phyloP scores from a whole-genome alignment of 2,888 invertebrate genomes.

The Tachina grossa region DNA sequence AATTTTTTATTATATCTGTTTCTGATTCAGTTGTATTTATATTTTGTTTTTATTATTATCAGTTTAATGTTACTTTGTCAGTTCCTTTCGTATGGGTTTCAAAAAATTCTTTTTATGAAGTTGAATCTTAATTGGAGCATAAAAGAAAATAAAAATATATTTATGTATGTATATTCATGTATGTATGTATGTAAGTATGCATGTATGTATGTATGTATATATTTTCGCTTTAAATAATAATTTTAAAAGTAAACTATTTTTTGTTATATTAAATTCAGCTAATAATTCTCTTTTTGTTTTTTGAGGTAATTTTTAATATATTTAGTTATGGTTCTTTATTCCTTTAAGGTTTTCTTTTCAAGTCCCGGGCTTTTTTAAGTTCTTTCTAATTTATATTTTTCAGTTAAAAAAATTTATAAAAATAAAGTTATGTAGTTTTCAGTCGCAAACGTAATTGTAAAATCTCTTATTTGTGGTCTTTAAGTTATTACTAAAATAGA shows the following conservation, averaged over 20 bases:
- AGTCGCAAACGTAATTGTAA: constrained; percentile 55
- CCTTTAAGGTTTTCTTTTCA: constrained; percentile 59
- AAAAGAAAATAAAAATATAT: constrained; percentile 51
- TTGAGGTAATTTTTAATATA: constrained; percentile 67
- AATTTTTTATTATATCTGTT: constrained; percentile 50
- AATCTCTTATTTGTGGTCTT: constrained; percentile 2
- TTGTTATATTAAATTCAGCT: constrained; percentile 62
- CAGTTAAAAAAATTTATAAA: constrained; percentile 58
- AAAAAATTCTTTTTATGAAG: constrained; percentile 35
- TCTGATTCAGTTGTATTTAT: constrained; percentile 37
- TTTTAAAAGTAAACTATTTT: constrained; percentile 41
- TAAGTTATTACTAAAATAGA: background rate
- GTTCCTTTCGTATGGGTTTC: constrained; percentile 52
- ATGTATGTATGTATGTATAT: background rate
- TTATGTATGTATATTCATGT: background rate
- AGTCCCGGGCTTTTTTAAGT: constrained; percentile 63
- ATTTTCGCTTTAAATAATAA: constrained; percentile 45
- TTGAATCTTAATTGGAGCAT: constrained; percentile 38
- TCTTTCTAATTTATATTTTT: constrained; percentile 35
- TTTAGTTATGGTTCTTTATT: constrained; percentile 62
- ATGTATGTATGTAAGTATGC: background rate
- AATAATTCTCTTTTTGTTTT: constrained; percentile 34
- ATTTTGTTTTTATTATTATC: constrained; percentile 53
- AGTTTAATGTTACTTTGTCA: constrained; percentile 69
- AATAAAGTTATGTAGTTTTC: constrained; percentile 55